These are phyloP conservation scores for Saimiri boliviensis DNA, from an alignment of 2,113 vertebrate genomes.

Conservation along the genomic window DNA sequence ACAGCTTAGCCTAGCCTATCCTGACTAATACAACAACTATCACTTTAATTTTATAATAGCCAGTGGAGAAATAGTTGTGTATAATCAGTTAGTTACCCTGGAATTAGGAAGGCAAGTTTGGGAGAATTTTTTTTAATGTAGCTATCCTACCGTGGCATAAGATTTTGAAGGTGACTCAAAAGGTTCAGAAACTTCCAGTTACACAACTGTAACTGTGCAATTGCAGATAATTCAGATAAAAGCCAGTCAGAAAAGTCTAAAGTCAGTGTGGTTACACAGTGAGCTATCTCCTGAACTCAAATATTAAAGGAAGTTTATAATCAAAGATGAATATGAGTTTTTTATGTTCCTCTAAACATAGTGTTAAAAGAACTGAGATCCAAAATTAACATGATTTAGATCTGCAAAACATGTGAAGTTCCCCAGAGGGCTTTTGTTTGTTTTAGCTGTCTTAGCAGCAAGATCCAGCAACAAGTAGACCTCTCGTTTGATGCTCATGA, in stretches of 20 bases:
- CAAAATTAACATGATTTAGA: conserved; percentile 23
- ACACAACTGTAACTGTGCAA: background rate
- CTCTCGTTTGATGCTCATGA: background rate
- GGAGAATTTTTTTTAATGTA: background rate
- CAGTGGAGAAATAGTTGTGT: background rate
- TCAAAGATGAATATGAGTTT: background rate
- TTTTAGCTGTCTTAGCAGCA: background rate
- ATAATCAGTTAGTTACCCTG: background rate
- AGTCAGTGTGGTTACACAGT: background rate
- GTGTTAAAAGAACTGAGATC: background rate
- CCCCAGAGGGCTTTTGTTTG: background rate
- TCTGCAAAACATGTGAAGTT: background rate
- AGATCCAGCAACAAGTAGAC: background rate
- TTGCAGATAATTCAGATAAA: conserved; percentile 5
- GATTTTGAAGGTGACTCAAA: conserved; percentile 2
- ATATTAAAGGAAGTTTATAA: conserved; percentile 3
- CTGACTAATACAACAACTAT: background rate
- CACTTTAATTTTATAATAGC: conserved; percentile 28
- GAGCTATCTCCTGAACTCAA: background rate
- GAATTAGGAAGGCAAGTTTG: conserved; percentile 17
- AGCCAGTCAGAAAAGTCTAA: background rate
- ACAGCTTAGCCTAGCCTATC: background rate
- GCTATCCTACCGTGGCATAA: background rate
- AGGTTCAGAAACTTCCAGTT: background rate
- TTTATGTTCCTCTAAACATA: background rate